Conservation (phyloP, 2,113 vertebrate genomes). For the Dicentrarchus labrax region DNA sequence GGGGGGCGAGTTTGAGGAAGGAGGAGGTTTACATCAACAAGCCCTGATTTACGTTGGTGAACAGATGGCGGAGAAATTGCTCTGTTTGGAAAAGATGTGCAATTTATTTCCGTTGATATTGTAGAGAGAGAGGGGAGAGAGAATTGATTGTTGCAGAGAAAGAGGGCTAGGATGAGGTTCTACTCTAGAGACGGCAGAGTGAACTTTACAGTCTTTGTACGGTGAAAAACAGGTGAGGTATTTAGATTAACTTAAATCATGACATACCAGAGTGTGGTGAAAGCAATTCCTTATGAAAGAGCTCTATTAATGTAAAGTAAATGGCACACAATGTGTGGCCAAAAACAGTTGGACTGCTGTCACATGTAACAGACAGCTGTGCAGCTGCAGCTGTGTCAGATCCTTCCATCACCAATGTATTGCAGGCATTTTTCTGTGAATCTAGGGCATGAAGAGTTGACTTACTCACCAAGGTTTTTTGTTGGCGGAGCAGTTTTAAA, state of each 20-base stretch:
- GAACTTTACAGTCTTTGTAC: not conserved
- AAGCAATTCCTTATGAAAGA: too few relatives aligned
- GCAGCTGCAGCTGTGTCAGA: too few relatives aligned
- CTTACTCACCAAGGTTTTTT: too few relatives aligned
- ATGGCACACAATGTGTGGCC: too few relatives aligned
- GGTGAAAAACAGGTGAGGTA: constrained; percentile 7
- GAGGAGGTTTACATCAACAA: constrained; percentile 77
- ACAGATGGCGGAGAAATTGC: constrained; percentile 83
- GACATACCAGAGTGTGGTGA: not conserved
- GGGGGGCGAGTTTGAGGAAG: constrained; percentile 55
- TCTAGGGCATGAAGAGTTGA: not conserved
- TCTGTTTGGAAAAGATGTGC: constrained; percentile 81
- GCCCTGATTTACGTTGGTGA: constrained; percentile 76
- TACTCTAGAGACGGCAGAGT: not conserved
- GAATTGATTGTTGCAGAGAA: constrained; percentile 1
- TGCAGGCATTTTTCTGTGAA: not conserved
- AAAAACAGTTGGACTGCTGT: too few relatives aligned
- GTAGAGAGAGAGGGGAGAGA: not conserved
- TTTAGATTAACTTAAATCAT: not conserved
- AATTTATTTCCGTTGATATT: constrained; percentile 74
- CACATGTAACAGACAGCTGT: not conserved
- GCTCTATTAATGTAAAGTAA: not conserved
- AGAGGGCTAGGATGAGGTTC: not conserved
- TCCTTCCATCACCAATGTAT: not conserved
- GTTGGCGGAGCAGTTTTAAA: too few relatives aligned